Conservation (phyloP, 2,888 invertebrate species). For the Argyresthia albistria region DNA sequence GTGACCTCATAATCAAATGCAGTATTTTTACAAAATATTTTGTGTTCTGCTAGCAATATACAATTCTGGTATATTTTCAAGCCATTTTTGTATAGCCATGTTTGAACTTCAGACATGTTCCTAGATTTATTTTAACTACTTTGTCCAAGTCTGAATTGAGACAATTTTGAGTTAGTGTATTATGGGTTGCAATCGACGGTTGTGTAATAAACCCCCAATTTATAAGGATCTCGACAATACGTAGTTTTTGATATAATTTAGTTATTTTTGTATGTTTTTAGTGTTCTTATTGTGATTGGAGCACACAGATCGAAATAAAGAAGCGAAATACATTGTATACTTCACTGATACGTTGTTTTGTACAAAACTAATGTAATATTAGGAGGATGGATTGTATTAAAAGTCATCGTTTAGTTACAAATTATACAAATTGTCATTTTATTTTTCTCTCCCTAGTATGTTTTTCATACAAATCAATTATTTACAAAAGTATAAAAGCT, state of each 20-base stretch:
- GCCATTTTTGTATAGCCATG: too few relatives aligned
- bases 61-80: too few relatives aligned
- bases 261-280: slow-evolving; percentile 12
- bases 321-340: slow-evolving; percentile 41
- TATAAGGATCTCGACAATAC: slow-evolving; percentile 52
- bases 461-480: too few relatives aligned
- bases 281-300: not conserved
- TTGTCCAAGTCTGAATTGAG: too few relatives aligned
- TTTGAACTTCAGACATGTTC: too few relatives aligned
- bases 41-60: too few relatives aligned
- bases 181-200: not conserved
- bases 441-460: slow-evolving; percentile 25
- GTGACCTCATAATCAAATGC: too few relatives aligned
- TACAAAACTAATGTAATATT: slow-evolving; percentile 64
- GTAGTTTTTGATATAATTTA: slow-evolving; percentile 51
- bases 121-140: too few relatives aligned
- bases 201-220: slow-evolving; percentile 1
- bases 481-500: too few relatives aligned
- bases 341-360: slow-evolving; percentile 53
- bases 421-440: slow-evolving; percentile 36
- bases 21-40: too few relatives aligned
- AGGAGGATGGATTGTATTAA: slow-evolving; percentile 59
- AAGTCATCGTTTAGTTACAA: slow-evolving; percentile 69
- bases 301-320: slow-evolving; percentile 1
- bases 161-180: too few relatives aligned